These are phyloP conservation scores for Coelopa pilipes DNA, from an alignment of 2,888 invertebrate genomes.

Conservation along the genomic window DNA sequence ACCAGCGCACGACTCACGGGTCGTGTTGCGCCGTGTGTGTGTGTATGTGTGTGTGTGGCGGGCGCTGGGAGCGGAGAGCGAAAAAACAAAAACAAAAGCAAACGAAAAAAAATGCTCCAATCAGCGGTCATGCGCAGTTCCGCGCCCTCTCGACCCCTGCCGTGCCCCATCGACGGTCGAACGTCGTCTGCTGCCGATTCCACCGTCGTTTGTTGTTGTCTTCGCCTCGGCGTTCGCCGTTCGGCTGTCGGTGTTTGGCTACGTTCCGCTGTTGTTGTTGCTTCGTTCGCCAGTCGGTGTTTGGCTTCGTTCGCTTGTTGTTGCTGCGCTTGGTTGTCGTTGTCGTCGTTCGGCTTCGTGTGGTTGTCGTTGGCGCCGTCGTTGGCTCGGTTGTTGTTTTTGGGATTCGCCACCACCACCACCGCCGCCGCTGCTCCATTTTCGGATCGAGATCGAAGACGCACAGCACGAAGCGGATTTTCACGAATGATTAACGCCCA, in stretches of 20 bases:
- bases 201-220: too few relatives aligned
- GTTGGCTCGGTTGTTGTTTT: not conserved
- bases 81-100: constrained; percentile 1
- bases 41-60: not conserved
- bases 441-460: not conserved
- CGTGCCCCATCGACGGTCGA: too few relatives aligned
- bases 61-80: not conserved
- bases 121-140: constrained; percentile 27
- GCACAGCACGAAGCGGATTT: not conserved
- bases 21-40: too few relatives aligned
- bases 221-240: too few relatives aligned
- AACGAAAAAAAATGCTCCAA: constrained; percentile 21
- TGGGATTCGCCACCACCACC: constrained; percentile 26
- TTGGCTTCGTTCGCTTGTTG: not conserved
- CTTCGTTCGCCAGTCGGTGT: too few relatives aligned
- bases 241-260: too few relatives aligned
- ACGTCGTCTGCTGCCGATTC: too few relatives aligned
- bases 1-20: constrained; percentile 4
- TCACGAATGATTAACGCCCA: not conserved
- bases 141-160: too few relatives aligned
- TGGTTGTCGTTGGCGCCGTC: not conserved
- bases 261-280: too few relatives aligned
- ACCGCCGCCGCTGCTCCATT: constrained; percentile 26
- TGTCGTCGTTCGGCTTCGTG: not conserved
- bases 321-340: not conserved